Base-by-base conservation (phyloP, 2,888 invertebrate species). In the Euphydryas editha region DNA sequence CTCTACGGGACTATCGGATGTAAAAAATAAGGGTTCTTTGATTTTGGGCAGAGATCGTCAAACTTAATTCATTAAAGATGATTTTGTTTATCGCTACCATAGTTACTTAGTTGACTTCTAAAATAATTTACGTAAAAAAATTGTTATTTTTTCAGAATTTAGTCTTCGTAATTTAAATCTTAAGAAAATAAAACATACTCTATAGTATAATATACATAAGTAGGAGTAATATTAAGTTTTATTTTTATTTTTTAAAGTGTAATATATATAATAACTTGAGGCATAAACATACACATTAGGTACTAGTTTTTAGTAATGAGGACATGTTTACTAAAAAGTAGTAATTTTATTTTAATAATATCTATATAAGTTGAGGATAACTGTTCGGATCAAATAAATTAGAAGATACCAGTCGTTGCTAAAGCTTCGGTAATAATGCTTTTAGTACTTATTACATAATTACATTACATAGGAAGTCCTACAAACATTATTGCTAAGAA, bases 291-390 rank as follows among this genome's bases (percentile, higher is more conserved):
- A n/a, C n/a, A n/a, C n/a, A n/a, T n/a, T n/a, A n/a, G n/a, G n/a
- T n/a, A n/a, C n/a, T n/a, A n/a, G n/a, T n/a, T n/a, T n/a, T n/a
- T n/a, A n/a, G n/a, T n/a, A n/a, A n/a, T n/a, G n/a, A n/a, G n/a
- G n/a, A n/a, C n/a, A n/a, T n/a, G n/a, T n/a, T n/a, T n/a, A n/a
- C n/a, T n/a, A n/a, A n/a, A n/a, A n/a, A n/a, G n/a, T 11, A 10
- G 1, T 46, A 3, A 54, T 36, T 67, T 49, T 51, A 37, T 15
- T 8, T 17, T 7, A 15, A 54, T 42, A 59, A 73, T n/a, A n/a
- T n/a, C n/a, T n/a, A n/a, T n/a, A n/a, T 72, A 85, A 73, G 80
- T 91, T 90, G 84, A 79, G 76, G 73, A 76, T 49, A 79, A 30
- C 56, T 79, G 83, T 17, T 57, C n/a, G 59, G 74, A 76, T 78